Evolutionary conservation across 2,113 vertebrate species (phyloP).

Genomic region (Vidua chalybeata): DNA sequence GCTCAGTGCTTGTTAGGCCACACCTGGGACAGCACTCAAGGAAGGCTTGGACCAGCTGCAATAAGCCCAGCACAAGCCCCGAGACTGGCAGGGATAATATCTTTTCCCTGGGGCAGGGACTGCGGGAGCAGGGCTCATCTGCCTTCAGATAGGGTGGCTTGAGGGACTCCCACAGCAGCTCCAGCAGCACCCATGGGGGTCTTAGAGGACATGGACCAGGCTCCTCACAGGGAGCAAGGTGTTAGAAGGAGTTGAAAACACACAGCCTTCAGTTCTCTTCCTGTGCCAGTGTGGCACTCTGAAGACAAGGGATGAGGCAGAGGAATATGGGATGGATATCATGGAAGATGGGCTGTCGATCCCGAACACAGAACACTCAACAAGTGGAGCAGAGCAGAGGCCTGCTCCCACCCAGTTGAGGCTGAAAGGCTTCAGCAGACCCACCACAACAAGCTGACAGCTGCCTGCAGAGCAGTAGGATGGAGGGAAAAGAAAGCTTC

Average conservation of each 20-base stretch:
- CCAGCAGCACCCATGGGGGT: accelerated
- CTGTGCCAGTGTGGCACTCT: neutral
- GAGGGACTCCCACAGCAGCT: neutral
- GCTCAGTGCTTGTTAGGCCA: neutral
- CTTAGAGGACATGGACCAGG: neutral
- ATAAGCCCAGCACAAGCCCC: neutral
- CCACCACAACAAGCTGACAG: neutral
- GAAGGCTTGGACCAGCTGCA: neutral
- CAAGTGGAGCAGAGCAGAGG: neutral
- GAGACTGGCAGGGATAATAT: accelerated
- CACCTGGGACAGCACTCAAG: neutral
- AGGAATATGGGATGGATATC: neutral
- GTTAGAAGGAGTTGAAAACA: neutral
- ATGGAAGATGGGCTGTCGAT: neutral
- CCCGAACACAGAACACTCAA: neutral
- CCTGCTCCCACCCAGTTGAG: neutral
- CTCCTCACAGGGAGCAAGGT: neutral
- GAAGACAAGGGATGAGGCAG: neutral
- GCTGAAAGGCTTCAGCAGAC: neutral
- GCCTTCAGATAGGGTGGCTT: neutral
- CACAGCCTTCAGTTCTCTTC: neutral
- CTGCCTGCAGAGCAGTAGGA: neutral
- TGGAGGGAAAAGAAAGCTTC: neutral
- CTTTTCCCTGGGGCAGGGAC: too few species aligned
- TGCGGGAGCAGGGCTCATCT: neutral